Conservation (phyloP, 2,888 invertebrate genomes). For the Allophyes oxyacanthae region DNA sequence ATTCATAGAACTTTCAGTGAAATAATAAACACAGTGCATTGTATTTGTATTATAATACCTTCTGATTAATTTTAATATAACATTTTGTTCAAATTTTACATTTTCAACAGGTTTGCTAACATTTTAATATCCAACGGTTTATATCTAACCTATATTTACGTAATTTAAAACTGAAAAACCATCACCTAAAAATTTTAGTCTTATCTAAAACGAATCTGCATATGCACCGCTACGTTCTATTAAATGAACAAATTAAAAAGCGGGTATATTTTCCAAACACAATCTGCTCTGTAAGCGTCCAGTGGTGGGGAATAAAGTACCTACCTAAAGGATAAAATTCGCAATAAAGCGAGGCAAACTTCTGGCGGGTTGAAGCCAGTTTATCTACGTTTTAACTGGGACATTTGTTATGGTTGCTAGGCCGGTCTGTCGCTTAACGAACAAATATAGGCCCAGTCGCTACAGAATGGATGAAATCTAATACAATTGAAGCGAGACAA, state of each 20-base stretch:
- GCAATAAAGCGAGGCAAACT: conserved; percentile 52
- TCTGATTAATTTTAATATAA: too few species aligned
- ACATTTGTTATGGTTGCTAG: conserved; percentile 61
- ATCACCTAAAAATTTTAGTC: not conserved
- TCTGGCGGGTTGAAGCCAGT: conserved; percentile 48
- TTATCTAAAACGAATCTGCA: not conserved
- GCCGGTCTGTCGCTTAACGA: conserved; percentile 27
- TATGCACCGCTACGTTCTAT: not conserved
- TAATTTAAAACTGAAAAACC: not conserved
- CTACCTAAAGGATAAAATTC: conserved; percentile 49
- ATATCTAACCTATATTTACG: too few species aligned
- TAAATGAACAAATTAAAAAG: conserved; percentile 11
- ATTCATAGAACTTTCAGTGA: too few species aligned
- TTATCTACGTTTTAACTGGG: conserved; percentile 59
- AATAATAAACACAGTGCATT: too few species aligned
- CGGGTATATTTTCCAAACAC: not conserved
- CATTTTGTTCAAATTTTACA: too few species aligned
- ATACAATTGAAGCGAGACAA: conserved; percentile 22
- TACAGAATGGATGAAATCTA: conserved; percentile 39
- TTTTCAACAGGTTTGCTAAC: too few species aligned
- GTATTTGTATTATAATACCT: too few species aligned
- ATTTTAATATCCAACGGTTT: too few species aligned
- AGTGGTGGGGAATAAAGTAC: not conserved
- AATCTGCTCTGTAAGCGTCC: conserved; percentile 2
- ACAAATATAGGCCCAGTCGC: conserved; percentile 32